Evolutionary conservation across 2,113 vertebrate genomes (phyloP), one percentile per base, ranked within the genome.

Genomic region (Pluvianellus socialis): DNA sequence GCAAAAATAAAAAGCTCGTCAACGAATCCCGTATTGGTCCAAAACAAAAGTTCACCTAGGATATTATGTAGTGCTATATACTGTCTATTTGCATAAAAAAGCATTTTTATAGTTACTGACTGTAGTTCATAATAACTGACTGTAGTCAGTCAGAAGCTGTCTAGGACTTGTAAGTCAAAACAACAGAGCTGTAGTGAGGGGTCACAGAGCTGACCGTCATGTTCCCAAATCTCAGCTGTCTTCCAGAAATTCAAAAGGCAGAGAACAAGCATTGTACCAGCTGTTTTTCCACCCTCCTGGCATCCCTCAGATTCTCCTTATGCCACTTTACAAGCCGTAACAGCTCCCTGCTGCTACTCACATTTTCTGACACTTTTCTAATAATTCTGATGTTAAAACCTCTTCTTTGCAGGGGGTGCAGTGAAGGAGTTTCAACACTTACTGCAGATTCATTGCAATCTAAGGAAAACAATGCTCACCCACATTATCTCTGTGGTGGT

Each of bases 321-420:
- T 85, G 89, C 32, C 91, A 62, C 86, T 74, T 74, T 14, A 71
- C 8, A 75, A 76, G 61, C 42, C 47, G 4, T 22, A 88, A 58
- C 79, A 59, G 74, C 79, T 84, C 74, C 91, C 93, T 71, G 79
- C 90, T 91, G 87, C 86, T 92, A 28, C 58, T 88, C 86, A 71
- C 2, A 0, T 79, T 75, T 71, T 70, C 49, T 94, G 83, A 88
- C 71, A 86, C 70, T 79, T 80, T 84, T 92, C 66, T 79, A 81
- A 82, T 88, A 82, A 62, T 90, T 85, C 50, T 71, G 42, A 53
- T 88, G 24, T 81, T 85, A 49, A 90, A 82, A 86, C 35, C 61
- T 79, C n/a, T 80, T 67, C 71, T 73, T 80, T 40, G 35, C 55
- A 62, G 40, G 40, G 26, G 47, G 42, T 35, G 35, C 38, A 85